Evolutionary conservation across 1,140 invertebrate genomes (phyloP), one percentile per base, ranked within the genome.

Genomic region (Ptiloglossa arizonensis): DNA sequence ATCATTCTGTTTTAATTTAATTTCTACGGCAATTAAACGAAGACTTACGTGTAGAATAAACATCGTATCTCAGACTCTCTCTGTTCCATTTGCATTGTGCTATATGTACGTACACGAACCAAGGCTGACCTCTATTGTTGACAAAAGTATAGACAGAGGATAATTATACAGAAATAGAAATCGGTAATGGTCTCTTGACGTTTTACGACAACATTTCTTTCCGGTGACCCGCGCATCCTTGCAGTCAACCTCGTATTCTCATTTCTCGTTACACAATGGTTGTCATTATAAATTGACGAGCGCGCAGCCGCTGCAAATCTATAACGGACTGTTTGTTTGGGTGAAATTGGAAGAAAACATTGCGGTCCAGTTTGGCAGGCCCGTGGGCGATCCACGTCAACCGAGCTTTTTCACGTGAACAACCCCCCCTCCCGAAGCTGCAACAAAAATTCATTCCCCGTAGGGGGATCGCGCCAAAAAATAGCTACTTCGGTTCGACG

Each of bases 281-380:
- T 75, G 57, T 82, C 80, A 87, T 89, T 88, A 89, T 85, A 82
- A 87, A 88, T 86, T 88, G 84, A 89, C 80, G 83, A 81, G 78
- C 63, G 80, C 73, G 70, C 76, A 73, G 27, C 78, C n/a, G 69
- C 62, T 60, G 76, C 81, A 85, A 88, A 88, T 88, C 87, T 86
- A 87, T 88, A 89, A 87, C 80, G 75, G 80, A 77, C 76, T 89
- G 87, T 88, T 89, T 89, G 88, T 86, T 85, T 84, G 79, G 86
- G 83, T 85, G 83, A 88, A 89, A 88, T 89, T 89, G 86, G 88
- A 88, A 85, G 86, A 87, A 89, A 89, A 89, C 88, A 87, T 86
- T 85, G 84, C 82, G 86, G 80, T 86, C 41, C 41, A 69, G 64
- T 19, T 38, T 75, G 29, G 69, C 66, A 54, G 78, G 38, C 77